These are phyloP conservation scores for Chionis minor DNA, from an alignment of 2,113 vertebrate genomes.

Conservation along the genomic window DNA sequence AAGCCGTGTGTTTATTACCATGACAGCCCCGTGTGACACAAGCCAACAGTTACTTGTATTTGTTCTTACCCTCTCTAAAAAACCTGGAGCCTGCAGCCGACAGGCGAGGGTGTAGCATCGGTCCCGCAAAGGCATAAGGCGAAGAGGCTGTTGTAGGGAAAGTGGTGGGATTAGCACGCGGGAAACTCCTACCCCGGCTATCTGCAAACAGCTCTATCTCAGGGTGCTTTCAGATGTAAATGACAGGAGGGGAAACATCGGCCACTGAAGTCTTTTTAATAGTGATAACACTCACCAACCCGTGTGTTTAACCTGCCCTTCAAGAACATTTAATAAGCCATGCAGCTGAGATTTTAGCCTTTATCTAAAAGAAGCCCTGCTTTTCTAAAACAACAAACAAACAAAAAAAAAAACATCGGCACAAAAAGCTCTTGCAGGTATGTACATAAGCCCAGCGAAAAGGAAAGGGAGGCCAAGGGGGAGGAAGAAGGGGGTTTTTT, in stretches of 20 bases:
- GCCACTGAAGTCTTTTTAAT: neutral
- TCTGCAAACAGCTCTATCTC: neutral
- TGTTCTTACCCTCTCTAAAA: neutral
- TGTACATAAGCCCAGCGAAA: constrained; percentile 13
- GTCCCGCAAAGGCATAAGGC: neutral
- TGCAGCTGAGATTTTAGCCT: neutral
- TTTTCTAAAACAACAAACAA: neutral
- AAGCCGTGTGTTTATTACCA: constrained; percentile 72
- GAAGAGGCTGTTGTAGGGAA: neutral
- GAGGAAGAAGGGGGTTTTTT: neutral
- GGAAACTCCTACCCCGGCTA: neutral
- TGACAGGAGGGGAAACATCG: neutral
- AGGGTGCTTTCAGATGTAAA: neutral
- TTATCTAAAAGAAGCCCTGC: neutral
- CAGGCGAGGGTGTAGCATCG: neutral
- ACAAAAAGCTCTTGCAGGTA: constrained; percentile 54
- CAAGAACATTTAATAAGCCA: neutral
- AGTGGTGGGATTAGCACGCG: neutral
- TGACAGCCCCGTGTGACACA: constrained; percentile 75
- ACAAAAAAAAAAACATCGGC: constrained; percentile 50
- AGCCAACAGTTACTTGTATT: constrained; percentile 70
- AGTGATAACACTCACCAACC: neutral
- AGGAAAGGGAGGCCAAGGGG: neutral
- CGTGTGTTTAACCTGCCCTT: neutral
- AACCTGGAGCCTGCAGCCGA: neutral